Conservation (phyloP, 64 coral and sea anemone genomes). For the Porites australiensis region DNA sequence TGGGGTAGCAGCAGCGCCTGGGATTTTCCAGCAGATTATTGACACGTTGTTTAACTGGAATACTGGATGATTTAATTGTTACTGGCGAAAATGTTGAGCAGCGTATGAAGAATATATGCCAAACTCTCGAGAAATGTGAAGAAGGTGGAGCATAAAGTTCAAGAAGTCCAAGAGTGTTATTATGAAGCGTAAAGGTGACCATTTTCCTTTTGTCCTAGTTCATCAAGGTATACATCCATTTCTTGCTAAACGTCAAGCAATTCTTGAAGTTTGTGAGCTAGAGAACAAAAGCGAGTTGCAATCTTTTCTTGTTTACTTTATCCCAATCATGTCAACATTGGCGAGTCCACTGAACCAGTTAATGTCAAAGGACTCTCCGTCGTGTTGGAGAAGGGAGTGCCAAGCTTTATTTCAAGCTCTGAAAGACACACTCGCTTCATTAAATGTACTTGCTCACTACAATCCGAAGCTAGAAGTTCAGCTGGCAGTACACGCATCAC, state of each 20-base stretch:
- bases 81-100: slow-evolving; percentile 32
- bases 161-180: slow-evolving; percentile 51
- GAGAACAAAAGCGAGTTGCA: slow-evolving; percentile 15
- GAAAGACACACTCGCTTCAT: slow-evolving; percentile 16
- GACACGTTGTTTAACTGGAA: slow-evolving; percentile 6
- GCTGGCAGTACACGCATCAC: not conserved
- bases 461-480: not conserved
- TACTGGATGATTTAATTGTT: slow-evolving; percentile 65
- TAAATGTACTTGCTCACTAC: slow-evolving; percentile 31
- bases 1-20: slow-evolving; percentile 48
- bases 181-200: slow-evolving; percentile 32
- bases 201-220: not conserved
- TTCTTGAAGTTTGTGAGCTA: slow-evolving; percentile 20
- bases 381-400: slow-evolving; percentile 44
- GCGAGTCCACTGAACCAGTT: slow-evolving; percentile 12
- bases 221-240: slow-evolving; percentile 21
- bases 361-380: slow-evolving; percentile 16
- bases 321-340: slow-evolving; percentile 23
- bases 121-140: slow-evolving; percentile 17
- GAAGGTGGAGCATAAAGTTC: slow-evolving; percentile 20
- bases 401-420: slow-evolving; percentile 6
- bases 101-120: not conserved
- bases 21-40: slow-evolving; percentile 42
- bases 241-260: slow-evolving; percentile 1
- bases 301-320: slow-evolving; percentile 48